Evolutionary conservation across 2,113 vertebrate genomes (phyloP), one percentile per base, ranked within the genome.

Genomic region (Pao palembangensis): DNA sequence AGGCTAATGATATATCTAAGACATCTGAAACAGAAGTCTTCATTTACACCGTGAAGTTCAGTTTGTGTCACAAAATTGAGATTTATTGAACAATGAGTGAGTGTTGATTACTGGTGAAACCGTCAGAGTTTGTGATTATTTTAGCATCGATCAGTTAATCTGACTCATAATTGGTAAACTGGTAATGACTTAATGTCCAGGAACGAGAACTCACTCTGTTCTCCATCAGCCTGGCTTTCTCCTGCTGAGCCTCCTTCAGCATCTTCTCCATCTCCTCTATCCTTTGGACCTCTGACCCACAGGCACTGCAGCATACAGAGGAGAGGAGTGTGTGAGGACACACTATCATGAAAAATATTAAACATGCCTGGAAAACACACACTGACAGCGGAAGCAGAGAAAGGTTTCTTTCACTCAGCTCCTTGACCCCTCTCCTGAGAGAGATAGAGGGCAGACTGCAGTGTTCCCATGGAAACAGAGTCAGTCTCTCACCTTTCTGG

Each of bases 201-300:
- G 34, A 38, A 12, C 8, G 1, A 38, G 34, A 38, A 34, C 95
- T 93, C 82, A 98, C 97, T 87, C 92, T 86, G 13, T 92, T 95
- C 76, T 98, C 94, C 72, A 98, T 89, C 73, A 99, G 90, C 59
- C 93, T 87, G 0, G 93, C 94, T 88, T 97, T 96, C 87, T 98
- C 95, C 0, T 93, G 92, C 0, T 96, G 94, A 0, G 94, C 96
- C 79, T 98, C 95, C 74, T 92, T 95, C 76, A 99, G 65, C 95
- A 98, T 92, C 90, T 93, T 95, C 86, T 98, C 96, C 95, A 98
- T 98, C 91, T 98, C 96, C 61, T 98, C 96, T 0, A 98, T 92
- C 87, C 94, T 94, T 51, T 93, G 91, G 15, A 82, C 79, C 15
- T 96, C 96, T 55, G 94, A 72, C 43, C 93, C 94, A 0, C 94